Evolutionary conservation across 2,888 invertebrate genomes (phyloP).

Genomic region (Phania funesta): DNA sequence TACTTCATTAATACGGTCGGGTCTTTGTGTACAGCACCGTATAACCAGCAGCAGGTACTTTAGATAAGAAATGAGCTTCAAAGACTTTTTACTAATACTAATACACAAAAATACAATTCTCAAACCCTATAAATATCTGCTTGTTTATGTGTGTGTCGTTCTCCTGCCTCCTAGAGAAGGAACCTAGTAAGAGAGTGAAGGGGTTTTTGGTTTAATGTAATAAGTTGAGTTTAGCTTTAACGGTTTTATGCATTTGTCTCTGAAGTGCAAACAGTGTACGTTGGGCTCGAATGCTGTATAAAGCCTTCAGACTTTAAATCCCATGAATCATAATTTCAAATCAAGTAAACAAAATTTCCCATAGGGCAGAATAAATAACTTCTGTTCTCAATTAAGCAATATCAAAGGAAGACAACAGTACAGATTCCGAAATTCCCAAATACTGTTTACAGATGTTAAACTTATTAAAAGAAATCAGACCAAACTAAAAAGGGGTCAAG

Average conservation of each 20-base stretch:
- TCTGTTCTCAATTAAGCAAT: too few relatives aligned
- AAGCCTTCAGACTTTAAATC: too few relatives aligned
- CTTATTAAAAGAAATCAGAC: too few relatives aligned
- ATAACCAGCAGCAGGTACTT: conserved; percentile 41
- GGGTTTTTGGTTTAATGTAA: not conserved
- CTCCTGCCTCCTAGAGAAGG: not conserved
- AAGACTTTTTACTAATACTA: conserved; percentile 21
- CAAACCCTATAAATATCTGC: not conserved
- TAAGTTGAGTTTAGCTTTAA: conserved; percentile 6
- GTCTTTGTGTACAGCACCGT: conserved; percentile 14
- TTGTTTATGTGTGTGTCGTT: conserved; percentile 14
- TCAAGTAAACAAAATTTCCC: too few relatives aligned
- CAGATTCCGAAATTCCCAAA: too few relatives aligned
- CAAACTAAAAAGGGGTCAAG: too few relatives aligned
- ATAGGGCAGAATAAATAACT: too few relatives aligned
- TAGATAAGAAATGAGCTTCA: conserved; percentile 24
- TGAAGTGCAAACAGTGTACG: conserved; percentile 15
- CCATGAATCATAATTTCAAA: too few relatives aligned
- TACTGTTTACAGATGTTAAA: too few relatives aligned
- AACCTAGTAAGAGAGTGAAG: conserved; percentile 7
- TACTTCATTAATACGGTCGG: not conserved
- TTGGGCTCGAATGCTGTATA: too few relatives aligned
- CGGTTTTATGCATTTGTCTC: not conserved
- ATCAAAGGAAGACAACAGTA: too few relatives aligned
- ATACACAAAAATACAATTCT: not conserved